Evolutionary conservation across 2,113 vertebrate species (phyloP), one percentile per base, ranked within the genome.

Genomic region (Herpetotheres cachinnans): DNA sequence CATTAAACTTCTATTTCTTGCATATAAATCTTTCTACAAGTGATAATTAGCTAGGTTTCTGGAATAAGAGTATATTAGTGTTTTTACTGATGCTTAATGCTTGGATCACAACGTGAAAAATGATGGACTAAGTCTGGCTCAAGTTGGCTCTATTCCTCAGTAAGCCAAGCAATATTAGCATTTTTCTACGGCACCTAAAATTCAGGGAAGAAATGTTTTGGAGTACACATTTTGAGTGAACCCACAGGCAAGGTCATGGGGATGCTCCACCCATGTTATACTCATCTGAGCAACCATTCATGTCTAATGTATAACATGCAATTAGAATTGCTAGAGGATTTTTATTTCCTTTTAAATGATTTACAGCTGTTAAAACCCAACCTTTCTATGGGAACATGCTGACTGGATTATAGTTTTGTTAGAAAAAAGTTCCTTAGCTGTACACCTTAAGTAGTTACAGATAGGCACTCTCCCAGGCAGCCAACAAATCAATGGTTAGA

Each of bases 291-390:
- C 30, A 97, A 21, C 42, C 59, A 30, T 49, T 83, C 50, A 55
- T 3, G 3, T 69, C 46, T 19, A 52, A 72, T 34, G 61, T 25
- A 17, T 8, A 86, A 38, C 40, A 72, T 21, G 34, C 55, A 85
- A 90, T 82, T 93, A 88, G 44, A 82, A 61, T 55, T 74, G 54
- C 86, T 69, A 71, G 71, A 78, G 54, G 72, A 30, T 56, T 95
- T 95, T 88, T 6, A 82, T 92, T 89, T 86, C n/a, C 55, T 86
- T 90, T 79, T 85, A 61, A 93, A 89, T 52, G n/a, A 96, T 91
- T 83, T 89, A 93, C 52, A 82, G 81, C 56, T 93, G 47, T 72
- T 93, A 86, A 82, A 92, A 66, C 15, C 25, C 52, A 86, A 27
- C 16, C 13, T 38, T 94, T 93, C 70, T 22, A 13, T 65, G n/a